phyloP scores from a whole-genome alignment of 2,113 vertebrate species.

The Mesoclemmys tuberculata region DNA sequence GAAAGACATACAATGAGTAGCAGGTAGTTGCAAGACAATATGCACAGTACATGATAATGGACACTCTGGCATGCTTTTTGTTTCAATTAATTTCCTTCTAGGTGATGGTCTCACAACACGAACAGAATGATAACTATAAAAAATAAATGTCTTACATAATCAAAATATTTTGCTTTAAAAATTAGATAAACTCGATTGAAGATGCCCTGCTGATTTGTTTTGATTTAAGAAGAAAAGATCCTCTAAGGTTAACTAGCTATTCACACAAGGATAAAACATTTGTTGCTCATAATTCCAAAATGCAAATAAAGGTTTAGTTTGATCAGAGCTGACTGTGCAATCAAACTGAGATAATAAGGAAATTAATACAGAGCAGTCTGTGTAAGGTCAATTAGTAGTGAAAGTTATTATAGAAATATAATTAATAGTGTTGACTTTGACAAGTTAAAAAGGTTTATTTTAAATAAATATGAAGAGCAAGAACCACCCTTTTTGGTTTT shows the following conservation, averaged over 20 bases:
- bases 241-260: background rate
- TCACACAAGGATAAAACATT: background rate
- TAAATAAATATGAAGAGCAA: background rate
- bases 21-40: background rate
- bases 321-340: background rate
- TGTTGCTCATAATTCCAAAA: background rate
- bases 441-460: background rate
- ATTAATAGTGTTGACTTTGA: background rate
- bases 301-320: background rate
- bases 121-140: background rate
- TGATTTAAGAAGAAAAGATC: background rate
- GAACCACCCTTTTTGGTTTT: background rate
- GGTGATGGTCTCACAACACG: background rate
- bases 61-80: background rate
- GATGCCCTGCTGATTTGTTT: background rate
- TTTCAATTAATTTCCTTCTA: background rate
- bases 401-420: background rate
- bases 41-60: background rate
- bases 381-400: background rate
- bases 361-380: background rate
- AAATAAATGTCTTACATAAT: background rate
- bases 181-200: background rate
- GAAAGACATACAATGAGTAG: background rate
- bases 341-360: background rate
- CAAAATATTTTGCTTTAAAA: background rate